Percentiles rank a stretch among this genome's conserved stretches.
phyloP scores from a whole-genome alignment of 2,888 invertebrate genomes.

The Pandemis heparana region DNA sequence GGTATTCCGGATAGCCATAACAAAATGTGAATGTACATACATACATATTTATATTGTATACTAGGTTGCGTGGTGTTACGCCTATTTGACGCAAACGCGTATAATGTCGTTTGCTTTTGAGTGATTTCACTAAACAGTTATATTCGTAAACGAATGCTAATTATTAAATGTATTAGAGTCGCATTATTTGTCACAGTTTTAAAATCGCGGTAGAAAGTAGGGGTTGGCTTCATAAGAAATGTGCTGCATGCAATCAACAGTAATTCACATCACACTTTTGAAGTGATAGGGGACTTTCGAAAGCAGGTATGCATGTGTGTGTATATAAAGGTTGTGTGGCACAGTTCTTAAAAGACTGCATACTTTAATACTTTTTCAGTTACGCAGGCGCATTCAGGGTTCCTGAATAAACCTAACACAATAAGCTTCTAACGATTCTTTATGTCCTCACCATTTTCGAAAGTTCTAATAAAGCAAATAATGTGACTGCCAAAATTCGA shows the following conservation, averaged over 20 bases:
- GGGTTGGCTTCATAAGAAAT: background rate
- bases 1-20: conserved; percentile 55
- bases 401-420: no score
- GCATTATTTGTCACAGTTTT: conserved; percentile 59
- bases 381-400: no score
- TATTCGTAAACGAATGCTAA: conserved; percentile 66
- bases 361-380: no score
- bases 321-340: background rate
- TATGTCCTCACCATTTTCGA: background rate
- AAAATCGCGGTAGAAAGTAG: background rate
- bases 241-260: background rate
- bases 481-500: conserved; percentile 76
- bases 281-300: background rate
- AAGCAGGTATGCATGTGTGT: background rate
- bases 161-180: conserved; percentile 57
- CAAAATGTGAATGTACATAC: conserved; percentile 65
- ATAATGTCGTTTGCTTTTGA: conserved; percentile 41
- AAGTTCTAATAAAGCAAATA: conserved; percentile 48
- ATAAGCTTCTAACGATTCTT: background rate
- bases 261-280: background rate
- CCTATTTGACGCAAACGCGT: conserved; percentile 32
- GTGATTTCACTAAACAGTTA: conserved; percentile 52
- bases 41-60: conserved; percentile 57
- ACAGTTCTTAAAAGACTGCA: background rate
- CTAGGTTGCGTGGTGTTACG: background rate